Evolutionary conservation across 2,797 vertebrate species (phyloP).

Genomic region (Poeciliopsis paucimaculata): DNA sequence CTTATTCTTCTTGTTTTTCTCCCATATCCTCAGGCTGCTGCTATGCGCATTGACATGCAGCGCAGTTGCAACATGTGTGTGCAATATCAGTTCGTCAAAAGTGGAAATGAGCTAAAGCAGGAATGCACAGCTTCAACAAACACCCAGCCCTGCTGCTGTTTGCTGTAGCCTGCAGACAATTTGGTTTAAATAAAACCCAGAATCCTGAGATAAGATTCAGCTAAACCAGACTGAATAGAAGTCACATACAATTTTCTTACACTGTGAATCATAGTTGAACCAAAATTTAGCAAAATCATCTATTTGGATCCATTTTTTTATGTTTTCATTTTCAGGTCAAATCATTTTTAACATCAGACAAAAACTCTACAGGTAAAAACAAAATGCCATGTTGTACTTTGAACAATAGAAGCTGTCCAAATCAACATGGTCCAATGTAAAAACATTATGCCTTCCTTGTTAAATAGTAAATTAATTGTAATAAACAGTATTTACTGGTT

Average conservation of each 20-base stretch:
- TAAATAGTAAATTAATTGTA: not conserved
- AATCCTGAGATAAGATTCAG: slow-evolving; percentile 14
- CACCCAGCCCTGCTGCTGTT: slow-evolving; percentile 4
- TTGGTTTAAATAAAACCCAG: slow-evolving; percentile 26
- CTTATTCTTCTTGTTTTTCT: slow-evolving; percentile 4
- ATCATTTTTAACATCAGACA: not conserved
- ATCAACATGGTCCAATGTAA: not conserved
- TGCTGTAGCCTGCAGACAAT: slow-evolving; percentile 27
- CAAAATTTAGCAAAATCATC: not conserved
- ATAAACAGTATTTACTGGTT: not conserved
- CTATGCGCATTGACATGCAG: slow-evolving; percentile 13
- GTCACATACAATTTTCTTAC: not conserved
- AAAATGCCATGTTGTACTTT: not conserved
- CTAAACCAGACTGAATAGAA: slow-evolving; percentile 12
- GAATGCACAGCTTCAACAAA: not conserved
- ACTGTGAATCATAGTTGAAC: not conserved
- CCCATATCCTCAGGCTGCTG: slow-evolving; percentile 27
- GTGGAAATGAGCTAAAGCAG: not conserved
- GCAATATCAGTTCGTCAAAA: slow-evolving; percentile 6
- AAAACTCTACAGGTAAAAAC: not conserved
- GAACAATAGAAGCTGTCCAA: not conserved
- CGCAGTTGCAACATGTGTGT: slow-evolving; percentile 16
- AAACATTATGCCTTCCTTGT: not conserved
- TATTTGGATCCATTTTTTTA: not conserved
- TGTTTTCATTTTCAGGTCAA: not conserved